Conservation (phyloP, 2,113 vertebrate genomes). For the Python bivittatus region DNA sequence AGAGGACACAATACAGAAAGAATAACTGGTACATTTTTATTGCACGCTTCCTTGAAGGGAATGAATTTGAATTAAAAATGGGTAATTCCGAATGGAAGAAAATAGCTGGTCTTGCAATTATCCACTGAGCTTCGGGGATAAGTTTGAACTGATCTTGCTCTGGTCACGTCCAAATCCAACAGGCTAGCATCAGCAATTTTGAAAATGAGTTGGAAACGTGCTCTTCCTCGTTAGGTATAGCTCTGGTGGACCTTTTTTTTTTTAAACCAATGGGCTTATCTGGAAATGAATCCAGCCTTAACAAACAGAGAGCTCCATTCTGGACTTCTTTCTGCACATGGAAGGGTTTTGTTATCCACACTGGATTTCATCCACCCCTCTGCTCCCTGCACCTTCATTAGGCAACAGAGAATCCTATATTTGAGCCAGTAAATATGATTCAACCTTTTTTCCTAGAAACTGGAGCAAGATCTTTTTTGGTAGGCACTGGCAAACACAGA, state of each 20-base stretch:
- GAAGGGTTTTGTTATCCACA: background rate
- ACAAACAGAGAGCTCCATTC: background rate
- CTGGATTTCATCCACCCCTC: background rate
- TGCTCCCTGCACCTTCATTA: background rate
- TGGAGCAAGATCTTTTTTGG: accelerated
- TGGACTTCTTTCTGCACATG: background rate
- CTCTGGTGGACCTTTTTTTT: background rate
- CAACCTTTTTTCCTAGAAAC: constrained; percentile 4
- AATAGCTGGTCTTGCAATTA: background rate
- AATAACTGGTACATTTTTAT: background rate
- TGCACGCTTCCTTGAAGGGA: background rate
- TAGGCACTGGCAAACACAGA: background rate
- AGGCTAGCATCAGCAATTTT: constrained; percentile 38
- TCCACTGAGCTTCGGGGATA: background rate
- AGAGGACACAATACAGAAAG: constrained; percentile 50
- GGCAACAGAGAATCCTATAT: background rate
- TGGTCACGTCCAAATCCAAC: background rate
- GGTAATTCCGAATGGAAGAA: background rate
- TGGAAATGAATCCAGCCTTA: background rate
- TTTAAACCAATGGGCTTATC: background rate
- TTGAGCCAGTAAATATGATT: background rate
- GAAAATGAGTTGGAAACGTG: background rate
- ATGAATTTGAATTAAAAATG: background rate
- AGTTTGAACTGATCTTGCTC: background rate
- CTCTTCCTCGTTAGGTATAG: constrained; percentile 16